phyloP scores from a whole-genome alignment of 1,140 invertebrate species.

The Leucophenga varia region DNA sequence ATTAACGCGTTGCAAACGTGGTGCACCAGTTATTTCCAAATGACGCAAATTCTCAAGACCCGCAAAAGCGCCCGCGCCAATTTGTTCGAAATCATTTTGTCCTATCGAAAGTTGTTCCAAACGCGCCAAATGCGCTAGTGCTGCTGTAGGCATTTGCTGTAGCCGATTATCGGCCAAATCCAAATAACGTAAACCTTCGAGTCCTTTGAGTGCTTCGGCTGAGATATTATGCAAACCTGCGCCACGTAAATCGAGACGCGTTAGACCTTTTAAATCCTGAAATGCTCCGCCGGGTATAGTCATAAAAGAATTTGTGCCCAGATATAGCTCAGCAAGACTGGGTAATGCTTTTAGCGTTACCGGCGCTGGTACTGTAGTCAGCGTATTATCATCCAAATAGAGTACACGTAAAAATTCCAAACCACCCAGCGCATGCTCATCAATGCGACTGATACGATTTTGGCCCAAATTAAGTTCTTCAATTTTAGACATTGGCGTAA shows the following conservation, averaged over 20 bases:
- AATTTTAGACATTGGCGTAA: slow-evolving; percentile 71
- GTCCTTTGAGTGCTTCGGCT: slow-evolving; percentile 71
- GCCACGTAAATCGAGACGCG: slow-evolving; percentile 76
- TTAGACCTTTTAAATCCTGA: slow-evolving; percentile 70
- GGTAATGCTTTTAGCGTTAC: slow-evolving; percentile 69
- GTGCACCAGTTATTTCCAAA: slow-evolving; percentile 75
- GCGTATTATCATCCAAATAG: slow-evolving; percentile 82
- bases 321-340: slow-evolving; percentile 77
- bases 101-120: slow-evolving; percentile 79
- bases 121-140: slow-evolving; percentile 68
- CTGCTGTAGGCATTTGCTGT: slow-evolving; percentile 70
- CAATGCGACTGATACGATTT: slow-evolving; percentile 81
- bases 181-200: slow-evolving; percentile 71
- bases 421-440: slow-evolving; percentile 76
- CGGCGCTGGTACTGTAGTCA: slow-evolving; percentile 72
- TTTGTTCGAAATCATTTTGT: slow-evolving; percentile 73
- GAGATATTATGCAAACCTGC: slow-evolving; percentile 77
- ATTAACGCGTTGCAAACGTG: slow-evolving; percentile 68
- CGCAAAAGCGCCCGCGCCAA: slow-evolving; percentile 72
- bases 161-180: slow-evolving; percentile 79
- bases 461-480: slow-evolving; percentile 85
- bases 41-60: slow-evolving; percentile 74
- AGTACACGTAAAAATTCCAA: slow-evolving; percentile 73
- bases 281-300: slow-evolving; percentile 74
- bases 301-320: slow-evolving; percentile 80